Conservation (phyloP, 2,797 vertebrate species). For the Labeo calbasu region DNA sequence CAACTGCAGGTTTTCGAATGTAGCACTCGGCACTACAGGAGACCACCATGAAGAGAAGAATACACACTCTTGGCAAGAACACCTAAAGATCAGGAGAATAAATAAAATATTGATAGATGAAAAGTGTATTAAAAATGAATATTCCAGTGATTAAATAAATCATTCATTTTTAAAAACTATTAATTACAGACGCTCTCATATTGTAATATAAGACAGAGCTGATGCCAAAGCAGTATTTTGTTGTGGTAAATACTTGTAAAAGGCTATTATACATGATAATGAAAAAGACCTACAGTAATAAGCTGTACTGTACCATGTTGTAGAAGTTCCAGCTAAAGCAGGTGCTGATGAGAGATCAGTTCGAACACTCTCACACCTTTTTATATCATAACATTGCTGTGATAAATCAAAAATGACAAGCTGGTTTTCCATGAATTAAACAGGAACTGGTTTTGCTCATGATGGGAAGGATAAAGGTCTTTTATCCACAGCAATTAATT, state of each 20-base stretch:
- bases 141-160: background rate
- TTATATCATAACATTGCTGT: conserved; percentile 2
- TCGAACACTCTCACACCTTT: background rate
- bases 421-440: background rate
- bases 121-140: too few species aligned
- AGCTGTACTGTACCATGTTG: conserved; percentile 21
- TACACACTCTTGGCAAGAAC: conserved; percentile 14
- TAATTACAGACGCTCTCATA: background rate
- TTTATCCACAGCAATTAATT: background rate
- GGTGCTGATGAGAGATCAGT: background rate
- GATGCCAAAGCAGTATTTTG: background rate
- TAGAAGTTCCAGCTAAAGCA: background rate
- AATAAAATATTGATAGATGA: background rate
- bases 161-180: background rate
- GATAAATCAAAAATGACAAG: background rate
- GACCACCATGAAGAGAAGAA: conserved; percentile 28
- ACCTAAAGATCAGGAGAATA: background rate
- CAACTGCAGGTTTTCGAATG: conserved; percentile 17
- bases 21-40: conserved; percentile 31
- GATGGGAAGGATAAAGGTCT: background rate
- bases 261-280: background rate
- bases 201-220: background rate
- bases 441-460: background rate
- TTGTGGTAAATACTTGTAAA: background rate
- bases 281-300: background rate